Conservation (phyloP, 2,888 invertebrate species). For the Patella caerulea region DNA sequence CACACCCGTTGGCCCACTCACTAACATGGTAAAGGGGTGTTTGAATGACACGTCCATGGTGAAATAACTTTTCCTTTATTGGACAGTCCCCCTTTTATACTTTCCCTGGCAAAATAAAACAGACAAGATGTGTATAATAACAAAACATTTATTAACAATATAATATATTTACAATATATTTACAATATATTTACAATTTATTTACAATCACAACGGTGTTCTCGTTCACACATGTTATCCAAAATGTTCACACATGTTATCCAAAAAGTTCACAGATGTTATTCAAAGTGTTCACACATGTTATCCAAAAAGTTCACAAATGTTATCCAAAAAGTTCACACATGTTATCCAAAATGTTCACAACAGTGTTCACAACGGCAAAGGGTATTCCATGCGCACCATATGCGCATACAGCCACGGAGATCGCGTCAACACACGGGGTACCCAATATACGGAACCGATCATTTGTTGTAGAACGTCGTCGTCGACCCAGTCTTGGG, state of each 20-base stretch:
- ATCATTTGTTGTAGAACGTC: background rate
- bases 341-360: too few relatives aligned
- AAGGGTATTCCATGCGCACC: background rate
- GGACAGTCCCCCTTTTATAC: background rate
- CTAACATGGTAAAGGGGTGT: conserved; percentile 1
- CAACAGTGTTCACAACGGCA: too few relatives aligned
- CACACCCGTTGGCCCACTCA: background rate
- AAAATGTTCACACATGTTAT: background rate
- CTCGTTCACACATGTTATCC: background rate
- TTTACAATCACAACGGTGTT: too few relatives aligned
- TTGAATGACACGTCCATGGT: background rate
- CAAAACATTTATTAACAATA: too few relatives aligned
- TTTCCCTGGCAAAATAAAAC: background rate
- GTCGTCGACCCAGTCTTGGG: background rate
- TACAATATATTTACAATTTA: too few relatives aligned
- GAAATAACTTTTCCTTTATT: background rate
- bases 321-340: too few relatives aligned
- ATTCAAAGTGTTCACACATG: too few relatives aligned
- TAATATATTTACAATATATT: too few relatives aligned
- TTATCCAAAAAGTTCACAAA: too few relatives aligned
- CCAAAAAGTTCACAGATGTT: background rate
- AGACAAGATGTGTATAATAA: too few relatives aligned
- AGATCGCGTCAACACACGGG: background rate
- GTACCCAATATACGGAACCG: background rate
- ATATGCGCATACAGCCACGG: background rate